These are phyloP conservation scores for Gopherus evgoodei DNA, from an alignment of 2,113 vertebrate genomes.

Conservation along the genomic window DNA sequence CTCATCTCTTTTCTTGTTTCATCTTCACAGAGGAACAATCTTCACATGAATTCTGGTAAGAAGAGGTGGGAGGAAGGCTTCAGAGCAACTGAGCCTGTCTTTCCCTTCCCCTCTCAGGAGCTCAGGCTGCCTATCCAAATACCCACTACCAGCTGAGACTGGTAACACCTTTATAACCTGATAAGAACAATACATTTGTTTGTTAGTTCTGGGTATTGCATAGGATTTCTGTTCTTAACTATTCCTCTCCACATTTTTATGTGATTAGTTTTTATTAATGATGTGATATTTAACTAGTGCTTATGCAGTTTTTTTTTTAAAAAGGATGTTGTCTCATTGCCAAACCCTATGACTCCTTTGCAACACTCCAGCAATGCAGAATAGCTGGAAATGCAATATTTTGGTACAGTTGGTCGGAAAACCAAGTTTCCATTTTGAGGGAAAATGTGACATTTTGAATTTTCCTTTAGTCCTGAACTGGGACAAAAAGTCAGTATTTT, in stretches of 20 bases:
- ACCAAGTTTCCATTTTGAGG: too few relatives aligned
- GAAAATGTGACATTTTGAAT: too few relatives aligned
- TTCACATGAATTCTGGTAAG: neutral
- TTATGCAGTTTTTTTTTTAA: neutral
- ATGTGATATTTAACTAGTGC: neutral
- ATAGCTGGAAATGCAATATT: neutral
- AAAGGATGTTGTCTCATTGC: neutral
- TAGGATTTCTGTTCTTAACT: neutral
- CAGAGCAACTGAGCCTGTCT: neutral
- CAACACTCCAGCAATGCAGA: neutral
- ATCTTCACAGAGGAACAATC: neutral
- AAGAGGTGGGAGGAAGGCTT: neutral
- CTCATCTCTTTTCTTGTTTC: neutral
- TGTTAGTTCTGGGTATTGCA: neutral
- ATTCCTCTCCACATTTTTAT: neutral
- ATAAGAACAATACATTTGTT: neutral
- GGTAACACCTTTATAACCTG: neutral
- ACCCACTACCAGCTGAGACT: neutral
- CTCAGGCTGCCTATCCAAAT: neutral
- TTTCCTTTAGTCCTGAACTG: too few relatives aligned
- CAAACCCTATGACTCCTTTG: neutral
- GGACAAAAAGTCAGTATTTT: too few relatives aligned
- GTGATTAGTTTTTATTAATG: neutral
- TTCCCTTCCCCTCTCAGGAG: neutral
- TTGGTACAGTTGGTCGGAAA: neutral